Conservation (phyloP, 53 echinoderm and acorn worm species). For the Antedon mediterranea region DNA sequence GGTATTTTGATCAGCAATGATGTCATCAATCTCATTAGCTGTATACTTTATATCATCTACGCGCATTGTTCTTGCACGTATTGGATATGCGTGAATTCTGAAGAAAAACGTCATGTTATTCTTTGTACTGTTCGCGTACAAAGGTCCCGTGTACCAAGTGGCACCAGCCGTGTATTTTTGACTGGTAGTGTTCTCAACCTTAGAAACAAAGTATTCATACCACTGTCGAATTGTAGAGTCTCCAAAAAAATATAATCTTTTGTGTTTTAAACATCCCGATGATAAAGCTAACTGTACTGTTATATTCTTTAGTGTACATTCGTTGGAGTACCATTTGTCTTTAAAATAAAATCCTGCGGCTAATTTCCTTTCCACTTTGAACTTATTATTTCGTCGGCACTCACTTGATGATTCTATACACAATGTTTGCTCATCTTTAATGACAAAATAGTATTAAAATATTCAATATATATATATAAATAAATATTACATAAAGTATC, state of each 20-base stretch:
- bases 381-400: neutral
- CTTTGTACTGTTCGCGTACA: slow-evolving; percentile 7
- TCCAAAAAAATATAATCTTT: slow-evolving; percentile 44
- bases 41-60: slow-evolving; percentile 31
- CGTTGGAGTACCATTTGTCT: slow-evolving; percentile 31
- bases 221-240: slow-evolving; percentile 58
- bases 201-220: slow-evolving; percentile 32
- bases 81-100: slow-evolving; percentile 56
- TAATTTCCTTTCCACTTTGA: neutral
- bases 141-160: slow-evolving; percentile 39
- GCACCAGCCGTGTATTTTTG: neutral
- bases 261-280: slow-evolving; percentile 27
- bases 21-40: slow-evolving; percentile 29
- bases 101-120: slow-evolving; percentile 37
- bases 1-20: slow-evolving; percentile 25
- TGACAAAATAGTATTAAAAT: too few species aligned
- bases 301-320: slow-evolving; percentile 28
- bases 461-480: too few species aligned
- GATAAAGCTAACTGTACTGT: neutral
- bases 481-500: too few species aligned
- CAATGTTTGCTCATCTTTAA: neutral
- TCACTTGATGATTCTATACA: neutral
- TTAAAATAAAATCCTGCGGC: slow-evolving; percentile 32
- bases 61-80: slow-evolving; percentile 35
- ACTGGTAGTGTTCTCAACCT: neutral